A percentile compares a stretch with the other conserved stretches of the same genome.
Evolutionary conservation across 2,888 invertebrate species (phyloP).

Genomic region (Acleris holmiana): DNA sequence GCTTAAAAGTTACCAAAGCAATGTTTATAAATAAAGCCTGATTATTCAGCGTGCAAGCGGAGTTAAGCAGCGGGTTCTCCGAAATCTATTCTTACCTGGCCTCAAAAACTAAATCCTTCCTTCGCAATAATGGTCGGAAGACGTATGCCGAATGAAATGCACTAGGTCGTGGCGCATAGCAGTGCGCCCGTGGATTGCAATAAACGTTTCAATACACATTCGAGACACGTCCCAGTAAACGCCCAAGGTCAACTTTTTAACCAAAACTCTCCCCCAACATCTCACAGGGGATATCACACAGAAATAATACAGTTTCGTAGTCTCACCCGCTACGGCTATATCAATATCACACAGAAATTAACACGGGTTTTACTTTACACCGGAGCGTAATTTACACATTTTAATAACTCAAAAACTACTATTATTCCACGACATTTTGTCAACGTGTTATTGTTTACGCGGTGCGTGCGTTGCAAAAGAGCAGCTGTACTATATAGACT

Average conservation of each 20-base stretch:
- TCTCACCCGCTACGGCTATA: slow-evolving; percentile 50
- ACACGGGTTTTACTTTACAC: slow-evolving; percentile 68
- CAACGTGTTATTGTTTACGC: slow-evolving; percentile 52
- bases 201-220: slow-evolving; percentile 84
- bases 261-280: slow-evolving; percentile 76
- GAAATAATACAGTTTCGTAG: slow-evolving; percentile 66
- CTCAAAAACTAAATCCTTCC: slow-evolving; percentile 74
- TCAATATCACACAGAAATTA: slow-evolving; percentile 43
- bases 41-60: slow-evolving; percentile 10
- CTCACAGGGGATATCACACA: slow-evolving; percentile 71
- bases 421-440: slow-evolving; percentile 17
- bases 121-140: slow-evolving; percentile 92
- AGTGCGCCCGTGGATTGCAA: slow-evolving; percentile 86
- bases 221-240: slow-evolving; percentile 77
- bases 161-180: slow-evolving; percentile 91
- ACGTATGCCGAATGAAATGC: slow-evolving; percentile 90
- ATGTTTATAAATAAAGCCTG: slow-evolving; percentile 16
- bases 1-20: slow-evolving; percentile 5
- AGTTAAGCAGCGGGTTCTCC: slow-evolving; percentile 37
- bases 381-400: slow-evolving; percentile 78
- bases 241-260: slow-evolving; percentile 69
- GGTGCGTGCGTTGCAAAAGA: slow-evolving; percentile 35
- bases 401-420: slow-evolving; percentile 46
- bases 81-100: slow-evolving; percentile 58
- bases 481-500: slow-evolving; percentile 12